Evolutionary conservation across 2,113 vertebrate genomes (phyloP).

Genomic region (Oxygymnocypris stewartii): DNA sequence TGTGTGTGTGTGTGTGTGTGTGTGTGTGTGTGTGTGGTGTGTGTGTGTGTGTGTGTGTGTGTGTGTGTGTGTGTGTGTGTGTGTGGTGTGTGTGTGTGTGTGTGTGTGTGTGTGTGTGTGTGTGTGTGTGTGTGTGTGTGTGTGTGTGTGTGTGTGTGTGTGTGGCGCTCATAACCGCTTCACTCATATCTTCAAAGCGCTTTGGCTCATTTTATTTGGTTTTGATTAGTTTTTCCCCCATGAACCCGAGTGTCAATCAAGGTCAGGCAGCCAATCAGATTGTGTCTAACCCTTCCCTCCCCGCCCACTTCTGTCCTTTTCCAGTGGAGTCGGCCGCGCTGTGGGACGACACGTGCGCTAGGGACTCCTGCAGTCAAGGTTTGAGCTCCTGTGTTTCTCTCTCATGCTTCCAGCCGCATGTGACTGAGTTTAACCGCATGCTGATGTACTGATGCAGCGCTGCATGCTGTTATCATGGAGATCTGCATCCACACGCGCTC

Average conservation of each 20-base stretch:
- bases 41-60: too few species aligned
- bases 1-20: too few species aligned
- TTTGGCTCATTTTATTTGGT: slow-evolving; percentile 6
- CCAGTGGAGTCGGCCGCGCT: slow-evolving; percentile 74
- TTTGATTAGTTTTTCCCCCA: neutral
- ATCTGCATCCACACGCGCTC: neutral
- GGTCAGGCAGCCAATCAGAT: slow-evolving; percentile 9
- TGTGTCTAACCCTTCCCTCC: slow-evolving; percentile 42
- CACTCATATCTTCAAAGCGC: too few species aligned
- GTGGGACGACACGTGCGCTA: slow-evolving; percentile 66
- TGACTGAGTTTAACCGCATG: neutral
- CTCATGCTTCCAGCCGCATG: neutral
- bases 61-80: too few species aligned
- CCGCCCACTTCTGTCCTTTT: slow-evolving; percentile 50
- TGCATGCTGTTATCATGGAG: slow-evolving; percentile 2
- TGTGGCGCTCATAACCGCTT: neutral
- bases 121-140: too few species aligned
- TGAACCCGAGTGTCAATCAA: slow-evolving; percentile 34
- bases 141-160: too few species aligned
- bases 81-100: too few species aligned
- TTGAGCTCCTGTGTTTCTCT: slow-evolving; percentile 52
- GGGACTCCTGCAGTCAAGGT: slow-evolving; percentile 75
- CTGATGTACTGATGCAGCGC: neutral
- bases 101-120: too few species aligned
- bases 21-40: too few species aligned